Conservation (phyloP, 2,888 invertebrate species). For the Heliconius ethilla region DNA sequence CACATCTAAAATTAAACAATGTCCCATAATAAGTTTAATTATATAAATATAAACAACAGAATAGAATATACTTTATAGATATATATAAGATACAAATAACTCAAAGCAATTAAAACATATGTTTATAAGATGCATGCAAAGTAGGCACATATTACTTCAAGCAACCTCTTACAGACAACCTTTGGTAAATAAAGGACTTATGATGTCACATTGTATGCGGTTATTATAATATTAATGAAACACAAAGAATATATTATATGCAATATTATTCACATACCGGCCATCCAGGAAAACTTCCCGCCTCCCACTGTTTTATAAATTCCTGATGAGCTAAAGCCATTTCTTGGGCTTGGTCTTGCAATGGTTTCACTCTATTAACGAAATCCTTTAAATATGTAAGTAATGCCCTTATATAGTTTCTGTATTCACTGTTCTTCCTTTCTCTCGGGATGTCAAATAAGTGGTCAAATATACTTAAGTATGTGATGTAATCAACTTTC, state of each 20-base stretch:
- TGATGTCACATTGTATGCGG: not conserved
- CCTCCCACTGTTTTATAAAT: conserved; percentile 93
- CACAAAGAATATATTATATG: not conserved
- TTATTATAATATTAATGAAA: not conserved
- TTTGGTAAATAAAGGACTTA: too few species aligned
- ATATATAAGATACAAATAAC: too few species aligned
- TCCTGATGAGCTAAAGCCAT: conserved; percentile 89
- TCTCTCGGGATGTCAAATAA: conserved; percentile 97
- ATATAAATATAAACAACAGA: too few species aligned
- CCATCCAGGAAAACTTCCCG: conserved; percentile 97
- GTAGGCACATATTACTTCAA: too few species aligned
- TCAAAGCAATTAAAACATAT: too few species aligned
- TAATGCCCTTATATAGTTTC: conserved; percentile 91
- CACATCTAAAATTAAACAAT: too few species aligned
- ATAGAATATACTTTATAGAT: too few species aligned
- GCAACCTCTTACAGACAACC: too few species aligned
- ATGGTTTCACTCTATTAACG: conserved; percentile 90
- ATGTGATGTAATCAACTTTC: conserved; percentile 98
- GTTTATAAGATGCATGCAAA: too few species aligned
- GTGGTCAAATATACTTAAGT: conserved; percentile 96
- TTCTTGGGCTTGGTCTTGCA: conserved; percentile 91
- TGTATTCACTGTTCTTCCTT: conserved; percentile 92
- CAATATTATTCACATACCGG: conserved; percentile 79
- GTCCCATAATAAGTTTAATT: too few species aligned
- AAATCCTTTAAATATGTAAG: conserved; percentile 93